Evolutionary conservation across 1,140 invertebrate species (phyloP).

Genomic region (Magallana angulata): DNA sequence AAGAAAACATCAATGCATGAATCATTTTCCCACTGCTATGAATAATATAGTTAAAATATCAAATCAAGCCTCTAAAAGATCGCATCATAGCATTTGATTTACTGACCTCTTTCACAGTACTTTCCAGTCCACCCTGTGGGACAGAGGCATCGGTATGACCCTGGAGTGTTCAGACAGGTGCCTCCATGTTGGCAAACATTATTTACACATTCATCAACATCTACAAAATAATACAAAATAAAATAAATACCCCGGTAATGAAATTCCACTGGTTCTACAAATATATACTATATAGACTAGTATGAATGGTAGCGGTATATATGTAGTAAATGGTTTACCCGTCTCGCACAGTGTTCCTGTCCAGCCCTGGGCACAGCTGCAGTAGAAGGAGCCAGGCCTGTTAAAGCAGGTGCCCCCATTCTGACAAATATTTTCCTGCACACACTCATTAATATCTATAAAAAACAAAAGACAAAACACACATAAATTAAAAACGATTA

Average conservation of each 20-base stretch:
- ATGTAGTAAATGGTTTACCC: constrained; percentile 58
- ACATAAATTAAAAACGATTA: background rate
- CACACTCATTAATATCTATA: constrained; percentile 73
- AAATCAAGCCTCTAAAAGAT: no score
- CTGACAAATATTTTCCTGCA: constrained; percentile 82
- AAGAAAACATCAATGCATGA: background rate
- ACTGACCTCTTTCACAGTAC: constrained; percentile 86
- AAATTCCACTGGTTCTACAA: background rate
- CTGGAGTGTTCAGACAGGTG: constrained; percentile 74
- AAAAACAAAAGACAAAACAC: background rate
- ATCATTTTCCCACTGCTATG: background rate
- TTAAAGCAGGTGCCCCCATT: constrained; percentile 90
- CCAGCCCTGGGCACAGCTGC: constrained; percentile 60
- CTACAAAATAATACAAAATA: constrained; percentile 73
- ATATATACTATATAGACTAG: no score
- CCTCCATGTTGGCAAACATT: constrained; percentile 81
- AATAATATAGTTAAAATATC: no score
- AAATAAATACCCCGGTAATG: background rate
- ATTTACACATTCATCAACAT: constrained; percentile 90
- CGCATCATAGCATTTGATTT: background rate
- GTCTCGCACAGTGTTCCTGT: constrained; percentile 88
- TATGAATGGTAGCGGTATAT: no score
- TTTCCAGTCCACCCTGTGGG: constrained; percentile 90
- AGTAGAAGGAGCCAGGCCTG: constrained; percentile 88
- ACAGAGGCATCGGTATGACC: constrained; percentile 90